A percentile compares a stretch with the other conserved stretches of the same genome.
Evolutionary conservation across 2,888 invertebrate species (phyloP).

Genomic region (Escarpia spicata): DNA sequence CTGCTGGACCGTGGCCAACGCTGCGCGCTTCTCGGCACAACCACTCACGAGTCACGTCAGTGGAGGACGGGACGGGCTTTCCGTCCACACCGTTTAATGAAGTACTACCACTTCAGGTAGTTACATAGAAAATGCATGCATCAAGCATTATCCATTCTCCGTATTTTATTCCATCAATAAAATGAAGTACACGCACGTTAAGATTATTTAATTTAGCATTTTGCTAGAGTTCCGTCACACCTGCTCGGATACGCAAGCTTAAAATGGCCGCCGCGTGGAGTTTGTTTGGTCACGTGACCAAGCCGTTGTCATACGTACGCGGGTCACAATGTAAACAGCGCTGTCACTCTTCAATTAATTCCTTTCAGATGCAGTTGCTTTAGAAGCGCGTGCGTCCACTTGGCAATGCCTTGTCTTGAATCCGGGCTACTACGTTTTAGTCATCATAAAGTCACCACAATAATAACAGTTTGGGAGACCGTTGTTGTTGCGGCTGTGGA

Average conservation of each 20-base stretch:
- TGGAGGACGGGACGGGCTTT: background rate
- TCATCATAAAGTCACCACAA: too few relatives aligned
- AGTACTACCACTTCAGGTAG: background rate
- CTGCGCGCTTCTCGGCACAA: background rate
- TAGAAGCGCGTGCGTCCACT: too few relatives aligned
- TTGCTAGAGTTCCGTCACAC: background rate
- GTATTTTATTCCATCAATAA: background rate
- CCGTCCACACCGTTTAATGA: background rate
- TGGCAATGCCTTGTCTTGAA: too few relatives aligned
- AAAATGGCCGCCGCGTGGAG: background rate
- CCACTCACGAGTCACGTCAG: background rate
- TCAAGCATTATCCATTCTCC: background rate
- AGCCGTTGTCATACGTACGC: constrained; percentile 16
- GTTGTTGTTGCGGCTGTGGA: too few relatives aligned
- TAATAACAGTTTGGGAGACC: too few relatives aligned
- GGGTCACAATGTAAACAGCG: background rate
- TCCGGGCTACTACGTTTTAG: too few relatives aligned
- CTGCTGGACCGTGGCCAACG: background rate
- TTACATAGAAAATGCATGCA: background rate
- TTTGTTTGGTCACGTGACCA: constrained; percentile 1
- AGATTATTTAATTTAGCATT: background rate
- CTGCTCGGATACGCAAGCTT: background rate
- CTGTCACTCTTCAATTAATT: background rate
- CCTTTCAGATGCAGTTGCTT: too few relatives aligned
- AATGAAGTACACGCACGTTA: background rate